These are phyloP conservation scores for Patella pellucida DNA, from an alignment of 2,888 invertebrate genomes.

Conservation along the genomic window DNA sequence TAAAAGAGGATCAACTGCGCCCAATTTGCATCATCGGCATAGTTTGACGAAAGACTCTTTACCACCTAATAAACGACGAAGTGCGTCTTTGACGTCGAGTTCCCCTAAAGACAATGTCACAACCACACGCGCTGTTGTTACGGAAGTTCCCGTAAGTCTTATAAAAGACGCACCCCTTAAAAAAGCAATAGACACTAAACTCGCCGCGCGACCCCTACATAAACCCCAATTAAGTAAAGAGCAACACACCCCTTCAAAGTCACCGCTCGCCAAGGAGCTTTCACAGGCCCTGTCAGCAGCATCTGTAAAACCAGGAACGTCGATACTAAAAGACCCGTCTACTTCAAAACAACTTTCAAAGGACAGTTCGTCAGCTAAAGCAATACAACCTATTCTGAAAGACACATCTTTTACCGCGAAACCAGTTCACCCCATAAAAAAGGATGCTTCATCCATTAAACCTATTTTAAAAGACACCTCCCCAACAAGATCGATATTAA, in stretches of 20 bases:
- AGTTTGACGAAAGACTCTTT: background rate
- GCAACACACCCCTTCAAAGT: background rate
- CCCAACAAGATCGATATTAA: too few species aligned
- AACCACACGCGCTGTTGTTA: background rate
- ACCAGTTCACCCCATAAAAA: background rate
- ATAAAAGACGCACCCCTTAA: background rate
- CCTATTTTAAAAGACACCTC: background rate
- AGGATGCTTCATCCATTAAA: background rate
- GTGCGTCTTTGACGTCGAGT: background rate
- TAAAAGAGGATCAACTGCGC: background rate
- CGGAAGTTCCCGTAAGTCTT: background rate
- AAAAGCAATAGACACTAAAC: background rate
- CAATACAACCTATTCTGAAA: too few species aligned
- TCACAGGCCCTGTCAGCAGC: background rate
- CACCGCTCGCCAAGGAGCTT: background rate
- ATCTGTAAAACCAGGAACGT: background rate
- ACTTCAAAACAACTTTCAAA: too few species aligned
- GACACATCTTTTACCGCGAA: background rate
- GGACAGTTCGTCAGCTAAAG: too few species aligned
- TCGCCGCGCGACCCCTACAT: too few species aligned
- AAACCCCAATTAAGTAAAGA: background rate
- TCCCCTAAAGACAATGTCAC: background rate
- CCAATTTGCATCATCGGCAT: constrained; percentile 19
- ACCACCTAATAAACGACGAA: background rate
- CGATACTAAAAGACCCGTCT: background rate